These are phyloP conservation scores for Anticlea derivata DNA, from an alignment of 2,888 invertebrate species.

Conservation along the genomic window DNA sequence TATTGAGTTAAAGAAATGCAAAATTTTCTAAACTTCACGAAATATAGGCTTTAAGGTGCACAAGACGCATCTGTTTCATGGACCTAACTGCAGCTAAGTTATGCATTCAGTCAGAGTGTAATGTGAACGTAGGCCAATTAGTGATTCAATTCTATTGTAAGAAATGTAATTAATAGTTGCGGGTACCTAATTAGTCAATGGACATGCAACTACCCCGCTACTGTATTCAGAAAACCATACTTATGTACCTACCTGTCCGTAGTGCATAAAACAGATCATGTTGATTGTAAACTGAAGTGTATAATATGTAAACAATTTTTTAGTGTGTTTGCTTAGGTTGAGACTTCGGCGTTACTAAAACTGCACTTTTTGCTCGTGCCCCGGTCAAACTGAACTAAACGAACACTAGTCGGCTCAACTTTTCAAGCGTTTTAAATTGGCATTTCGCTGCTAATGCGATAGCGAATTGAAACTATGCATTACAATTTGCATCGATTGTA, in stretches of 20 bases:
- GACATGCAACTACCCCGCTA: not conserved
- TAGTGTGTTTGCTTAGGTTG: not conserved
- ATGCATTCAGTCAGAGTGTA: slow-evolving; percentile 7
- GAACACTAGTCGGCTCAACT: slow-evolving; percentile 13
- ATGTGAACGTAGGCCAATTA: slow-evolving; percentile 17
- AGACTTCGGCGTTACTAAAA: slow-evolving; percentile 2
- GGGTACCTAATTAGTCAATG: not conserved
- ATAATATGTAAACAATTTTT: too few relatives aligned
- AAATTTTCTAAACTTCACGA: slow-evolving; percentile 3
- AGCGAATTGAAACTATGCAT: slow-evolving; percentile 24
- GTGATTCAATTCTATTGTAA: slow-evolving; percentile 22
- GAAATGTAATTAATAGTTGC: slow-evolving; percentile 13
- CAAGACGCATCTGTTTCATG: slow-evolving; percentile 5
- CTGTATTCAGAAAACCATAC: not conserved
- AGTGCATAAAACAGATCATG: not conserved
- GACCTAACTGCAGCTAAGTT: slow-evolving; percentile 7
- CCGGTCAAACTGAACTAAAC: slow-evolving; percentile 21
- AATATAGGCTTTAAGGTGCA: slow-evolving; percentile 1
- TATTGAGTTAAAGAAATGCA: slow-evolving; percentile 1
- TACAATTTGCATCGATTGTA: not conserved
- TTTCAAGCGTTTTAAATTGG: slow-evolving; percentile 26
- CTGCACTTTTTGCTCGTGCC: slow-evolving; percentile 15
- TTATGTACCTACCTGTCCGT: slow-evolving; percentile 5
- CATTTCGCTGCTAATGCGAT: slow-evolving; percentile 24
- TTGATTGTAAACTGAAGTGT: too few relatives aligned